Conservation (phyloP, 2,888 invertebrate species). For the Steinernema hermaphroditum region DNA sequence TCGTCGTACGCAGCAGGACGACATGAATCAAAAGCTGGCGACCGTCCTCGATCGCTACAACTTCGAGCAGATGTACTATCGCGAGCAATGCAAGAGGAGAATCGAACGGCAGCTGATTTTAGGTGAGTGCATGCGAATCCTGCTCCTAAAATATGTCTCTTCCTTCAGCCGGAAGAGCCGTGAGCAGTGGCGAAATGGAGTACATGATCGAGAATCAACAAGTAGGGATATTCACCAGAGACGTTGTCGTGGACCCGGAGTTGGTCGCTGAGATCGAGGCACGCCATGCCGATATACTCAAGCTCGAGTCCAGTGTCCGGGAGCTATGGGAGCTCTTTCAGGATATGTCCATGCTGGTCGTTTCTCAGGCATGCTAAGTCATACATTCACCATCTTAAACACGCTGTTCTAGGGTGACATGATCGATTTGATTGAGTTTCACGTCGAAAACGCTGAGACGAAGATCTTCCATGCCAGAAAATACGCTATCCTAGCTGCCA, state of each 20-base stretch:
- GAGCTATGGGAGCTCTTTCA: slow-evolving; percentile 99
- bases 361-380: slow-evolving; percentile 35
- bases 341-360: slow-evolving; percentile 99
- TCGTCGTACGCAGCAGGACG: not conserved
- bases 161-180: not conserved
- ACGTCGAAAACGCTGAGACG: slow-evolving; percentile 13
- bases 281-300: slow-evolving; percentile 96
- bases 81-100: slow-evolving; percentile 2
- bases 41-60: not conserved
- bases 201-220: slow-evolving; percentile 24
- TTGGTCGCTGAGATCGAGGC: slow-evolving; percentile 88
- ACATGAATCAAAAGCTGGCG: slow-evolving; percentile 6
- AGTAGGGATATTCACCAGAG: not conserved
- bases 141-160: not conserved
- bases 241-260: slow-evolving; percentile 3
- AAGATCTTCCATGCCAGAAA: slow-evolving; percentile 13
- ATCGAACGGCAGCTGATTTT: slow-evolving; percentile 5
- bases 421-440: slow-evolving; percentile 11
- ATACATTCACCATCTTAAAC: not conserved
- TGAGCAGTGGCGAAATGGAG: not conserved
- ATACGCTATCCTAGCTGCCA: slow-evolving; percentile 5
- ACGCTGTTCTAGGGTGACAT: not conserved
- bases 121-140: not conserved
- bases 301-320: slow-evolving; percentile 95
- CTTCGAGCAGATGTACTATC: slow-evolving; percentile 16